Percentiles rank a stretch among this genome's conserved stretches.
Evolutionary conservation across 1,140 invertebrate species (phyloP).

Genomic region (Conus betulinus): DNA sequence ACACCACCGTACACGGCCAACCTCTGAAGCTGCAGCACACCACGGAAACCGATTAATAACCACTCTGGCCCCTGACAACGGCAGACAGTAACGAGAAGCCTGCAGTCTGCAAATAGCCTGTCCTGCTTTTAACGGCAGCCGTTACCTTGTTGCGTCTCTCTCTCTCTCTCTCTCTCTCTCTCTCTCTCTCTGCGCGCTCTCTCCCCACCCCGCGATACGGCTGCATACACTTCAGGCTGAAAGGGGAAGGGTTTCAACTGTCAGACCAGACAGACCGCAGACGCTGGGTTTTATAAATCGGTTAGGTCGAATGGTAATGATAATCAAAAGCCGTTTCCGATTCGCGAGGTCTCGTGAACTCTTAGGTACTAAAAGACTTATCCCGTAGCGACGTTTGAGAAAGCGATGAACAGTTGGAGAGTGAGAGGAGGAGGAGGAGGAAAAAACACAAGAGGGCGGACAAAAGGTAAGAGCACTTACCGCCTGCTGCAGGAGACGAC

Average conservation of each 20-base stretch:
- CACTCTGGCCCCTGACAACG: too few species aligned
- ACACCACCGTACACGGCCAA: too few species aligned
- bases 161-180: not conserved
- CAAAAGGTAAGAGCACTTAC: conserved; percentile 41
- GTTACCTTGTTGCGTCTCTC: not conserved
- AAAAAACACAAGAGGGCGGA: not conserved
- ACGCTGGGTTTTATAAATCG: not conserved
- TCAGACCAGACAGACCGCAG: not conserved
- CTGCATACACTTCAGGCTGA: not conserved
- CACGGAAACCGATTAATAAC: too few species aligned
- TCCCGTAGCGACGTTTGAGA: too few species aligned
- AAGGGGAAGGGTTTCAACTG: not conserved
- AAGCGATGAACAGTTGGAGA: not conserved
- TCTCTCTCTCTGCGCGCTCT: not conserved
- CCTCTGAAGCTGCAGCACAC: too few species aligned
- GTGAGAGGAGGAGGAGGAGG: not conserved
- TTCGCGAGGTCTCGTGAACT: not conserved
- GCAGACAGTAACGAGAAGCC: too few species aligned
- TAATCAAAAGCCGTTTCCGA: too few species aligned
- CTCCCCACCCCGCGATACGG: not conserved
- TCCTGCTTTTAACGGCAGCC: too few species aligned
- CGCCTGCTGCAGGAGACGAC: conserved; percentile 58
- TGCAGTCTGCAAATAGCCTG: too few species aligned
- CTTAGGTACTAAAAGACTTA: not conserved
- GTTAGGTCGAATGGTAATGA: not conserved